Base-by-base conservation (phyloP, 1,140 invertebrate genomes). In the Arctopsyche grandis region DNA sequence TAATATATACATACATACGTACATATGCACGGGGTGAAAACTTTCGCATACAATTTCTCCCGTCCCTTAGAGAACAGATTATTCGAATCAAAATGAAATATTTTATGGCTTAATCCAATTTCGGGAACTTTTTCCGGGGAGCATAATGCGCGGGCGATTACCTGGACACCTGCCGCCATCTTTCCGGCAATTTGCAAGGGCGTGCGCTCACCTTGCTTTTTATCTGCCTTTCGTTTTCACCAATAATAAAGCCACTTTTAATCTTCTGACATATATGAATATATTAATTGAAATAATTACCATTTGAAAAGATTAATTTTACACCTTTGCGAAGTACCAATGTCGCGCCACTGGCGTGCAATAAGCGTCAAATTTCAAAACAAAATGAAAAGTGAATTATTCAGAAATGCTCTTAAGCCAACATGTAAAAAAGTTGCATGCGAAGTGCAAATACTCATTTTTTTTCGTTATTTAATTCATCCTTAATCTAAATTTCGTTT, bases 71-170 rank as follows among this genome's bases (percentile, higher is more conserved):
- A n/a, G 56, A 19, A 60, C 56, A 60, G 56, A 60, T 60, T 60
- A 60, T 60, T 60, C 56, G 56, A 60, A 60, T 60, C 56, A 60
- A 60, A 60, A 60, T 60, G 56, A 60, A 60, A 60, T 60, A 60
- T 60, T 60, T 60, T 60, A 60, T 21, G 56, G 56, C 56, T 60
- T 60, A 60, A 60, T 60, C 56, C 56, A 60, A 60, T 60, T 60
- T 60, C 14, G 56, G 56, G 14, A 60, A 60, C 56, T 60, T 60
- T 60, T 60, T 60, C 29, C 56, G 56, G 56, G 56, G 21, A 16
- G 56, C 16, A 60, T 60, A 60, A 60, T 60, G 56, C 16, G 56
- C 56, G 56, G 56, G 56, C 56, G 56, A 60, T 60, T 60, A 60
- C 56, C 56, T 60, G 56, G 56, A 60, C 56, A 60, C 56, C 56